Evolutionary conservation across 2,113 vertebrate species (phyloP), one percentile per base, ranked within the genome.

Genomic region (Oncorhynchus kisutch): DNA sequence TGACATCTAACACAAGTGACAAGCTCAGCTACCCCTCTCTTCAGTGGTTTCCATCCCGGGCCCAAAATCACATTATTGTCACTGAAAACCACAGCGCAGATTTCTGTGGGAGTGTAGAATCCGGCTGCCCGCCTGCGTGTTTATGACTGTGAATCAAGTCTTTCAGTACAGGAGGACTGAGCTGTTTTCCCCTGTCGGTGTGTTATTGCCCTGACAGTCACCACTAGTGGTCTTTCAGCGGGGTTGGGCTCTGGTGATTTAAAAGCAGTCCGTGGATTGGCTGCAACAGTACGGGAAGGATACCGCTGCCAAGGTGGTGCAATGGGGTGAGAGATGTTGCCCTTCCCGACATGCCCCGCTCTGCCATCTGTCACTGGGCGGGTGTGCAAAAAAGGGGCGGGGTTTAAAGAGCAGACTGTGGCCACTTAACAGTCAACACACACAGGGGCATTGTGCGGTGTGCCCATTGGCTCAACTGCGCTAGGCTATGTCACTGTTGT

Each of bases 31-130:
- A 86, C 88, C 83, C 85, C 87, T 82, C 88, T 84, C 78, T 18
- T 54, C 51, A 45, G 39, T 54, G 13, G 51, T 54, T 18, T 54
- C 16, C 81, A 90, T 89, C 91, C 51, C 90, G 90, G 90, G 90
- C 88, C 91, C 86, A 91, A 91, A 92, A 90, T 91, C 91, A 90
- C 90, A 91, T 92, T 91, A 91, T 89, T 90, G 87, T 88, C 87
- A 87, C 77, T 78, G 80, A 86, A 82, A 90, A 87, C 74, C 88
- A 54, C 51, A 18, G 5, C 51, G 1, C 51, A 85, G 84, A 82
- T 90, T 88, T 84, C 84, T 83, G 85, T 76, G 85, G 82, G 87
- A 86, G 77, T 89, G 88, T 85, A 86, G 87, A 89, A 90, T 89
- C 85, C 84, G 84, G 86, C 88, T n/a, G 6, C n/a, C 85, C 85